Evolutionary conservation across 2,797 vertebrate genomes (phyloP).

Genomic region (Emys orbicularis): DNA sequence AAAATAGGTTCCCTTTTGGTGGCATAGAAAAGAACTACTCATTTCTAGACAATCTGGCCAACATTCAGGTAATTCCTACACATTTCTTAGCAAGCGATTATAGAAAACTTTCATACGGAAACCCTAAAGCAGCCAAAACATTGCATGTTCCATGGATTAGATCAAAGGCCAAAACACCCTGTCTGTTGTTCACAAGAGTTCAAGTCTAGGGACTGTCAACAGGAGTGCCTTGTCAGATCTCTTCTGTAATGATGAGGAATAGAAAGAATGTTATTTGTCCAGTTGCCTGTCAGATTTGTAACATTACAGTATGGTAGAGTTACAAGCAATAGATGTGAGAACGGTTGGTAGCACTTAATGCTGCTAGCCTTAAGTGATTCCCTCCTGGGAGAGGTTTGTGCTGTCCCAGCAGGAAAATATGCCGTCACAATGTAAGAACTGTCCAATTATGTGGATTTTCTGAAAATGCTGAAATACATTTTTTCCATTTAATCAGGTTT

Average conservation of each 20-base stretch:
- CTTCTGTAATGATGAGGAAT: background rate
- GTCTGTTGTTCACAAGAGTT: background rate
- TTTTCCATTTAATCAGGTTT: background rate
- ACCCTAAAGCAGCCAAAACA: background rate
- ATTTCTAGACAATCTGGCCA: conserved; percentile 7
- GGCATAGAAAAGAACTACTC: background rate
- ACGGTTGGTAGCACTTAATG: background rate
- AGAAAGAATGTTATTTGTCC: background rate
- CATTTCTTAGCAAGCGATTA: conserved; percentile 27
- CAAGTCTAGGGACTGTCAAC: background rate
- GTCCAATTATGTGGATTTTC: conserved; percentile 22
- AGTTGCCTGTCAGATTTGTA: background rate
- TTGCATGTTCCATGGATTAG: background rate
- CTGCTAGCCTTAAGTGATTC: background rate
- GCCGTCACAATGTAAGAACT: background rate
- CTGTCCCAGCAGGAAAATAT: conserved; percentile 20
- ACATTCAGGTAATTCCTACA: conserved; percentile 6
- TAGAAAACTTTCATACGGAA: conserved; percentile 26
- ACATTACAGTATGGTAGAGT: background rate
- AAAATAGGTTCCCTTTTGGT: conserved; percentile 15
- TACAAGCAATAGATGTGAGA: background rate
- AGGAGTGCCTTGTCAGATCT: background rate
- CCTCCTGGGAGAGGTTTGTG: conserved; percentile 18
- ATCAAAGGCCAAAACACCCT: conserved; percentile 29
- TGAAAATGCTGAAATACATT: conserved; percentile 6